Evolutionary conservation across 2,113 vertebrate genomes (phyloP).

Genomic region (Clupea harengus): DNA sequence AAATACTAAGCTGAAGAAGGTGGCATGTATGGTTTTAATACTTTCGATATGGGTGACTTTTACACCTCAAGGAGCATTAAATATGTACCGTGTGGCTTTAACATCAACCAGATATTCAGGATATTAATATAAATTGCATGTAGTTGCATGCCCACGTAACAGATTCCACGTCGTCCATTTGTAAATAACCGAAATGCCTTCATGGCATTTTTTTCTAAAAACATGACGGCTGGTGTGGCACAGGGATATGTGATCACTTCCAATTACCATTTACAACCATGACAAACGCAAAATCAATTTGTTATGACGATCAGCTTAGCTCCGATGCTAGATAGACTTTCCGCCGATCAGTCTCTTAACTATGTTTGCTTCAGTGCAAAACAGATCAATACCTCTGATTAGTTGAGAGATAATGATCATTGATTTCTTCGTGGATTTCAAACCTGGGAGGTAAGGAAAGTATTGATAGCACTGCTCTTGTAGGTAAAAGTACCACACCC

Average conservation of each 20-base stretch:
- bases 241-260: not conserved
- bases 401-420: conserved; percentile 5
- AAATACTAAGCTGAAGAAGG: no score
- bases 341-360: not conserved
- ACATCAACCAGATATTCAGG: not conserved
- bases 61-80: no score
- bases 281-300: conserved; percentile 17
- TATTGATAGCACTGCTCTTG: not conserved
- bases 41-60: no score
- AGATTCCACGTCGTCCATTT: no score
- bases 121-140: no score
- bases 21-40: no score
- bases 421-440: not conserved
- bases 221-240: not conserved
- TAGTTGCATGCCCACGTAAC: no score
- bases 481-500: not conserved
- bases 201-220: not conserved
- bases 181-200: not conserved
- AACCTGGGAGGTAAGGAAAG: not conserved
- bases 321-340: not conserved
- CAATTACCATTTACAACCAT: not conserved
- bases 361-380: not conserved
- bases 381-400: conserved; percentile 11
- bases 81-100: not conserved
- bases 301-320: not conserved